Conservation (phyloP, 2,888 invertebrate genomes). For the Eupeodes luniger region DNA sequence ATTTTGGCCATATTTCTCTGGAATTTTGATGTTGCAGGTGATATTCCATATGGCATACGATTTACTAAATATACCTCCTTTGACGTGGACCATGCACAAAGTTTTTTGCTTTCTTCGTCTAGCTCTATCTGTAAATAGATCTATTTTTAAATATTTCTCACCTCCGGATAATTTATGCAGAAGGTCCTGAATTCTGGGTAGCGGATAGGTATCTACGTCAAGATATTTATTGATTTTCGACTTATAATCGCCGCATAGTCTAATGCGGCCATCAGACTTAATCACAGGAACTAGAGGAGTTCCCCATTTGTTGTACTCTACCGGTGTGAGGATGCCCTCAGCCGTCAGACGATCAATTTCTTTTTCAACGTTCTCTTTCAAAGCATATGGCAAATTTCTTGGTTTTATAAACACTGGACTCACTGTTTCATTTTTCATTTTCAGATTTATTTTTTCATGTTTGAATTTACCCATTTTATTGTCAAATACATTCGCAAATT, state of each 20-base stretch:
- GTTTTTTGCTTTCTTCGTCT: not conserved
- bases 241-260: conserved; percentile 7
- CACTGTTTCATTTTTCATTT: not conserved
- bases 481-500: not conserved
- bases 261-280: conserved; percentile 16
- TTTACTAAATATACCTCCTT: not conserved
- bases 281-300: conserved; percentile 27
- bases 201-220: conserved; percentile 10
- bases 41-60: conserved; percentile 8
- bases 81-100: conserved; percentile 2
- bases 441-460: conserved; percentile 27
- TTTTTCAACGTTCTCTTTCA: not conserved
- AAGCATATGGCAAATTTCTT: not conserved
- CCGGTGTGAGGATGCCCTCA: conserved; percentile 28
- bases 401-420: conserved; percentile 16
- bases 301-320: conserved; percentile 20
- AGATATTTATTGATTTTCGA: conserved; percentile 22
- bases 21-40: conserved; percentile 15
- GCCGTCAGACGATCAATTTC: conserved; percentile 12
- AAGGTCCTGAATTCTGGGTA: conserved; percentile 16
- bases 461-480: conserved; percentile 23
- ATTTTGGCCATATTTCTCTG: conserved; percentile 12
- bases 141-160: conserved; percentile 35
- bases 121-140: conserved; percentile 10
- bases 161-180: not conserved